Evolutionary conservation across 2,888 invertebrate species (phyloP).

Genomic region (Schizotus pectinicornis): DNA sequence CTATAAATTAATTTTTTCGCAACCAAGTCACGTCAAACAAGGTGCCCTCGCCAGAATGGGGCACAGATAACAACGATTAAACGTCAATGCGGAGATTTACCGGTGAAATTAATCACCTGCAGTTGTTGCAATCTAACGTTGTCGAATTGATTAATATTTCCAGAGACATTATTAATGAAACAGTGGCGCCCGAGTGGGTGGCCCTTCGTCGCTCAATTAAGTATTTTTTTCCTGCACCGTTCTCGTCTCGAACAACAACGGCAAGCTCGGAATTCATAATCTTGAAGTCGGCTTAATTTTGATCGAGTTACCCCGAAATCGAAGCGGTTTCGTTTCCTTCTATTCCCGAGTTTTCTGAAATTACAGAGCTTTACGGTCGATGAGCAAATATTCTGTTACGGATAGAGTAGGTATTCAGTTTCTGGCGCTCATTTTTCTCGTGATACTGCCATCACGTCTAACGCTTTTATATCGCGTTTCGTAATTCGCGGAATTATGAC

Average conservation of each 20-base stretch:
- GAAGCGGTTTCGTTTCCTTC: slow-evolving; percentile 9
- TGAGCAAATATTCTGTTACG: slow-evolving; percentile 35
- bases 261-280: background rate
- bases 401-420: slow-evolving; percentile 33
- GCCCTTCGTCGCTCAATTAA: no score
- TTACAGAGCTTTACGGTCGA: slow-evolving; percentile 33
- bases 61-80: slow-evolving; percentile 7
- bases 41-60: no score
- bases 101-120: slow-evolving; percentile 22
- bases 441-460: slow-evolving; percentile 32
- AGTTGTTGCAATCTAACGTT: slow-evolving; percentile 18
- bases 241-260: no score
- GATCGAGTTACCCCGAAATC: background rate
- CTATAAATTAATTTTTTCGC: no score
- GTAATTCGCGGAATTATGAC: slow-evolving; percentile 28
- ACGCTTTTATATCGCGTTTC: slow-evolving; percentile 34
- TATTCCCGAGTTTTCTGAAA: slow-evolving; percentile 20
- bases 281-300: background rate
- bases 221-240: no score
- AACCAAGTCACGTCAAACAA: no score
- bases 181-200: slow-evolving; percentile 1
- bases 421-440: slow-evolving; percentile 33
- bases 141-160: slow-evolving; percentile 24
- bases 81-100: slow-evolving; percentile 21
- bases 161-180: slow-evolving; percentile 19